Evolutionary conservation across 2,888 invertebrate genomes (phyloP).

Genomic region (Troides aeacus): DNA sequence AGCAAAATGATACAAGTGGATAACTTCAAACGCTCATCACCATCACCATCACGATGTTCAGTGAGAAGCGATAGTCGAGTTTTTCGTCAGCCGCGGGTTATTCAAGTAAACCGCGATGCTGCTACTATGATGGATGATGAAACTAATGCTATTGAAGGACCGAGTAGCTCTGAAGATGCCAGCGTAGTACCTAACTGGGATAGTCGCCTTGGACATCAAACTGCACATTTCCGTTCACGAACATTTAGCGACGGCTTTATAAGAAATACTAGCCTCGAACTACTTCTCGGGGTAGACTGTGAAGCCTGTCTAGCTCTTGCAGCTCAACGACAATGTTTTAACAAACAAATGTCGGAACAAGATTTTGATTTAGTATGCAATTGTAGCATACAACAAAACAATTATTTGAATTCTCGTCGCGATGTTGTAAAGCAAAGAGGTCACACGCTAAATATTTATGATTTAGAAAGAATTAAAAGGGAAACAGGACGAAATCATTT

Average conservation of each 20-base stretch:
- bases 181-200: constrained; percentile 54
- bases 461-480: constrained; percentile 70
- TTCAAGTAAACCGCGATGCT: constrained; percentile 75
- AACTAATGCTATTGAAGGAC: constrained; percentile 41
- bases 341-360: constrained; percentile 65
- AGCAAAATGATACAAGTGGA: constrained; percentile 71
- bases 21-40: constrained; percentile 69
- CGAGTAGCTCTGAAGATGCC: constrained; percentile 35
- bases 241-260: constrained; percentile 77
- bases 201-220: constrained; percentile 51
- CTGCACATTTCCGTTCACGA: constrained; percentile 69
- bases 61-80: constrained; percentile 70
- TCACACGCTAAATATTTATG: constrained; percentile 70
- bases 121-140: constrained; percentile 74
- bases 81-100: constrained; percentile 72
- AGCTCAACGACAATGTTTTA: constrained; percentile 63
- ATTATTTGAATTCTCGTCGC: constrained; percentile 65
- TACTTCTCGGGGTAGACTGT: constrained; percentile 74
- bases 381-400: constrained; percentile 71
- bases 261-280: constrained; percentile 73
- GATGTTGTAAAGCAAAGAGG: constrained; percentile 61
- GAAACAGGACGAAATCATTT: constrained; percentile 62
- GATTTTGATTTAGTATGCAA: constrained; percentile 74
- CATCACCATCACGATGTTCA: constrained; percentile 72
- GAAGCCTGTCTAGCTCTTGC: constrained; percentile 74